These are phyloP conservation scores for Mugil cephalus DNA, from an alignment of 2,113 vertebrate genomes.

Conservation along the genomic window DNA sequence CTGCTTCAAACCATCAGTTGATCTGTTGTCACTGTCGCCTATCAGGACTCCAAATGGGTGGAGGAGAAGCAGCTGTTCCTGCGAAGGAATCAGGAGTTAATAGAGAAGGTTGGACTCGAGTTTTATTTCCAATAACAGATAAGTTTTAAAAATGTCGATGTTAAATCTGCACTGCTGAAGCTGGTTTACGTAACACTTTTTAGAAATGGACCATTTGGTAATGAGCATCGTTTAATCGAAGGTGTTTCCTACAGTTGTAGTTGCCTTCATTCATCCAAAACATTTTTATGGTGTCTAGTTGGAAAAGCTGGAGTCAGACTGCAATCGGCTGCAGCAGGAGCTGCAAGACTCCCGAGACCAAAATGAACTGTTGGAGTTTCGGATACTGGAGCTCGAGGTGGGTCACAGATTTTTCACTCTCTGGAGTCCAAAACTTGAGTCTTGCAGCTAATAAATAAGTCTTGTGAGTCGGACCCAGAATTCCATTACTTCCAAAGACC, in stretches of 20 bases:
- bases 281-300: conserved; percentile 80
- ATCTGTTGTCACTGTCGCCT: neutral
- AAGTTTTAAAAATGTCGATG: neutral
- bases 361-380: conserved; percentile 97
- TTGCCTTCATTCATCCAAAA: neutral
- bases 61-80: conserved; percentile 98
- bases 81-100: conserved; percentile 95
- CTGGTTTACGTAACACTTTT: too few species aligned
- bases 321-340: conserved; percentile 90
- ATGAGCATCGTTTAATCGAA: too few species aligned
- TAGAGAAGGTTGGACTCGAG: conserved; percentile 89
- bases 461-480: neutral
- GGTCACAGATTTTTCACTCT: too few species aligned
- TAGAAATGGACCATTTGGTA: too few species aligned
- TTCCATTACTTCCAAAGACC: neutral
- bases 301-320: conserved; percentile 92
- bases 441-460: neutral
- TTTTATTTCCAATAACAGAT: too few species aligned
- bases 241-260: neutral
- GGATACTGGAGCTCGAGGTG: conserved; percentile 97
- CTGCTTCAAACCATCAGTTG: neutral
- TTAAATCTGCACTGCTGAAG: neutral
- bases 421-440: neutral
- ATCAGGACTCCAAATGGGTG: conserved; percentile 97
- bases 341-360: conserved; percentile 97